Conservation (phyloP, 2,113 vertebrate species). For the Antidorcas marsupialis region DNA sequence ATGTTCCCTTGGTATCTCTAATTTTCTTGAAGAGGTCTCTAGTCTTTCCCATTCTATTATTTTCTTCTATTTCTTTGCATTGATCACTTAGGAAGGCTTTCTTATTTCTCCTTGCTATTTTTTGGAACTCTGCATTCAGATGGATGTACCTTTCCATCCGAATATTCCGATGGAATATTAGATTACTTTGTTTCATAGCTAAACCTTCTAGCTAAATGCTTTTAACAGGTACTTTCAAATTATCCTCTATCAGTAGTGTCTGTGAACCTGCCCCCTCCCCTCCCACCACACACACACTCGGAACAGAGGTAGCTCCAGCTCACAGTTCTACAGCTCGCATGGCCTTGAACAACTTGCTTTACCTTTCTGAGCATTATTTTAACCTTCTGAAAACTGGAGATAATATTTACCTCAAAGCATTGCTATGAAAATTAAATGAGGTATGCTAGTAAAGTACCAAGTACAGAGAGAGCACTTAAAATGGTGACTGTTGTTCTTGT, state of each 20-base stretch:
- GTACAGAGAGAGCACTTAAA: neutral
- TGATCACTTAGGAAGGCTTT: neutral
- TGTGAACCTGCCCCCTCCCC: neutral
- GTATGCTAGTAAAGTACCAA: neutral
- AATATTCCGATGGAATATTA: neutral
- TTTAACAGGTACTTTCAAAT: conserved; percentile 1
- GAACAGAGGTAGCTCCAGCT: neutral
- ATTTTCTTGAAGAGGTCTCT: neutral
- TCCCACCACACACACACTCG: neutral
- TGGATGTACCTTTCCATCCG: neutral
- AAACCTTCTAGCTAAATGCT: neutral
- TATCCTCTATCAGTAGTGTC: neutral
- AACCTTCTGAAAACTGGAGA: neutral
- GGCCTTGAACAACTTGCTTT: neutral
- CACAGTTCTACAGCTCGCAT: neutral
- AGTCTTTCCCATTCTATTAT: neutral
- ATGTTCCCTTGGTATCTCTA: neutral
- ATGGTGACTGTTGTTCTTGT: neutral
- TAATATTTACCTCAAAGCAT: neutral
- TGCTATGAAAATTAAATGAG: neutral
- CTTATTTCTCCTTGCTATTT: neutral
- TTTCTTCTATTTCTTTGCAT: neutral
- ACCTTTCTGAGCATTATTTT: neutral
- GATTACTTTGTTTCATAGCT: neutral
- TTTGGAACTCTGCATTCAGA: neutral